Percentiles rank a stretch among this genome's conserved stretches.
Conservation (phyloP, 2,888 invertebrate genomes). For the Coleophora flavipennella region DNA sequence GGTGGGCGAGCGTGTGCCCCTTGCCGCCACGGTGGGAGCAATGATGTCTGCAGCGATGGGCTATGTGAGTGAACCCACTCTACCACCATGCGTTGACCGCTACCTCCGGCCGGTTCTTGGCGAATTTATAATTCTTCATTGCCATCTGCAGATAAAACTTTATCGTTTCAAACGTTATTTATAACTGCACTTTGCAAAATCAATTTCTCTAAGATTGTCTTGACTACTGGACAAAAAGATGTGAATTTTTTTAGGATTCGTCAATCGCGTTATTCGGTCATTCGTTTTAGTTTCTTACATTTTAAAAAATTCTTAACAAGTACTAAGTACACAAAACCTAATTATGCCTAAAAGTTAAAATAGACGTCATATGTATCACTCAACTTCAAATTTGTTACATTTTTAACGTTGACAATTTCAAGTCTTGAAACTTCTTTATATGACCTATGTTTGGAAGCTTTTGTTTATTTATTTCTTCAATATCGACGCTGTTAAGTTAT, state of each 20-base stretch:
- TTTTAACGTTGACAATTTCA: slow-evolving; percentile 23
- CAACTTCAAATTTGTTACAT: slow-evolving; percentile 16
- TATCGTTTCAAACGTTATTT: too few species aligned
- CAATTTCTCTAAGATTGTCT: too few species aligned
- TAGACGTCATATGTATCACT: slow-evolving; percentile 20
- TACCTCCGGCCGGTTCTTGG: slow-evolving; percentile 9
- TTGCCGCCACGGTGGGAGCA: slow-evolving; percentile 42
- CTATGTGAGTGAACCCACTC: slow-evolving; percentile 28
- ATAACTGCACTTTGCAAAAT: too few species aligned
- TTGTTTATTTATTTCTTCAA: slow-evolving; percentile 77
- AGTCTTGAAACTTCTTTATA: slow-evolving; percentile 37
- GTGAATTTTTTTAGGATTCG: too few species aligned
- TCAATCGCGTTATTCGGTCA: too few species aligned
- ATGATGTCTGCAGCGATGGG: slow-evolving; percentile 32
- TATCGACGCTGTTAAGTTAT: slow-evolving; percentile 76
- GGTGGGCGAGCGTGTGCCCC: slow-evolving; percentile 36
- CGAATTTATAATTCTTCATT: too few species aligned
- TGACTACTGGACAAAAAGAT: too few species aligned
- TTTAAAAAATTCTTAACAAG: too few species aligned
- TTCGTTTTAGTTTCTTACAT: too few species aligned
- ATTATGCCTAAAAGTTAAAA: slow-evolving; percentile 23
- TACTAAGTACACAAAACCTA: too few species aligned
- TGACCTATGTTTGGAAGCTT: slow-evolving; percentile 74
- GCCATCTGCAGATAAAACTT: too few species aligned
- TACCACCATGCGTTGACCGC: slow-evolving; percentile 37